These are phyloP conservation scores for Sycophaga agraensis DNA, from an alignment of 1,140 invertebrate genomes.

Conservation along the genomic window DNA sequence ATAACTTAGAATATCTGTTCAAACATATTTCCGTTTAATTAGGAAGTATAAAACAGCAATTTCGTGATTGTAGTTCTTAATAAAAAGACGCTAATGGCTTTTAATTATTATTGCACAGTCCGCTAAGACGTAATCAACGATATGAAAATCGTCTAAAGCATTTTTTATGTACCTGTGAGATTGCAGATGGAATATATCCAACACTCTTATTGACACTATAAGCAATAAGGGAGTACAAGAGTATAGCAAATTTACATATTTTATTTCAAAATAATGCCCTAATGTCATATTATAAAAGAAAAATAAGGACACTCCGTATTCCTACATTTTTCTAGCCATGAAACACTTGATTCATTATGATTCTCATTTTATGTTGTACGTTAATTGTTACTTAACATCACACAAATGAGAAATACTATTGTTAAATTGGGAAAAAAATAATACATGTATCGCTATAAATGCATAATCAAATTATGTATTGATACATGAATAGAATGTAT, in stretches of 20 bases:
- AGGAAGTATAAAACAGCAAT: too few relatives aligned
- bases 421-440: neutral
- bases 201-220: neutral
- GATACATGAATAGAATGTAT: neutral
- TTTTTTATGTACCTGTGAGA: slow-evolving; percentile 22
- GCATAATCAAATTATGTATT: neutral
- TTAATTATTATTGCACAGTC: neutral
- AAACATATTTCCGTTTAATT: too few relatives aligned
- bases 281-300: neutral
- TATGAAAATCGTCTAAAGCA: slow-evolving; percentile 3
- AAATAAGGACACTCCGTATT: slow-evolving; percentile 1
- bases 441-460: neutral
- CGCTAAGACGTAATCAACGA: neutral
- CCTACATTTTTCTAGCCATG: neutral
- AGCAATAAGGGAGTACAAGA: neutral
- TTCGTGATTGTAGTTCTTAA: too few relatives aligned
- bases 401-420: neutral
- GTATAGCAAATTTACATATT: neutral
- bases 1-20: too few relatives aligned
- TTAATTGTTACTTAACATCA: neutral
- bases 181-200: slow-evolving; percentile 6
- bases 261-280: neutral
- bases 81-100: neutral
- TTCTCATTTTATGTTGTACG: neutral
- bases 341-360: too few relatives aligned